phyloP scores from a whole-genome alignment of 1,140 invertebrate species.

The Leptonema lineaticorne region DNA sequence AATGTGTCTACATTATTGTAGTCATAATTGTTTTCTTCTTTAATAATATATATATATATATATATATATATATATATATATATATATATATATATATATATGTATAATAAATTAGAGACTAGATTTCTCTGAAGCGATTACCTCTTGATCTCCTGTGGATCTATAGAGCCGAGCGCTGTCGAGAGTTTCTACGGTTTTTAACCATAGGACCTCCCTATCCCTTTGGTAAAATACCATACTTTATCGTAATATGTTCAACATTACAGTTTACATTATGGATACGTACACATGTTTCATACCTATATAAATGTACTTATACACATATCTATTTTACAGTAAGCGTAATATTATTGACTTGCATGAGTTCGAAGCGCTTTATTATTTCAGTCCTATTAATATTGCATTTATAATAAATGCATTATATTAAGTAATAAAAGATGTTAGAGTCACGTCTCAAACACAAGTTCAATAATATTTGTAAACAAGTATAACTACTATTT shows the following conservation, averaged over 20 bases:
- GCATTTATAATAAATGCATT: constrained; percentile 7
- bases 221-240: constrained; percentile 40
- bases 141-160: constrained; percentile 13
- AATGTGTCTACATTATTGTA: neutral
- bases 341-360: constrained; percentile 35
- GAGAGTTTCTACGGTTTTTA: constrained; percentile 27
- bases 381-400: constrained; percentile 5
- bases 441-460: neutral
- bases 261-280: constrained; percentile 38
- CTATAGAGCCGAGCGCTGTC: constrained; percentile 26
- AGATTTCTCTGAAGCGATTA: constrained; percentile 33
- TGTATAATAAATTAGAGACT: constrained; percentile 32
- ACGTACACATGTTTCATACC: constrained; percentile 34
- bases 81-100: neutral
- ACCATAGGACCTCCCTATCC: constrained; percentile 26
- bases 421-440: neutral
- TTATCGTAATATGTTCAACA: constrained; percentile 39
- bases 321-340: constrained; percentile 38
- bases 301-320: constrained; percentile 40
- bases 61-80: constrained; percentile 12
- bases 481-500: constrained; percentile 38
- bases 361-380: neutral
- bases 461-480: constrained; percentile 36
- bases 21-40: constrained; percentile 21
- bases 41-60: constrained; percentile 14